phyloP scores from a whole-genome alignment of 2,113 vertebrate genomes.

The Rutilus rutilus region DNA sequence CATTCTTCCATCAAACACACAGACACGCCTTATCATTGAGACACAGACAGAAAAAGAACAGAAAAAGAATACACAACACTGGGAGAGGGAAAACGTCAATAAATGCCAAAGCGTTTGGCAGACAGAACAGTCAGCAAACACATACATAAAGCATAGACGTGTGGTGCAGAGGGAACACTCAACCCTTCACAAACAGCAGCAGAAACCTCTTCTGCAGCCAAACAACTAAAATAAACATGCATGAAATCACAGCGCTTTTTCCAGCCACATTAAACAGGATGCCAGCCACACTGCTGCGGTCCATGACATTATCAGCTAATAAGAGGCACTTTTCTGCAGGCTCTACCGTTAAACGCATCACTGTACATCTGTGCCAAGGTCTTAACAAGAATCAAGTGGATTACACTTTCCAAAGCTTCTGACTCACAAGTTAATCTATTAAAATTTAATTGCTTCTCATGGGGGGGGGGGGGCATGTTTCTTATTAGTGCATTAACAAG shows the following conservation, averaged over 20 bases:
- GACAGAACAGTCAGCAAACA: slow-evolving; percentile 31
- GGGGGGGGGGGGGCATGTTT: slow-evolving; percentile 26
- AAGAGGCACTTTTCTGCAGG: slow-evolving; percentile 27
- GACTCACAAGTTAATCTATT: slow-evolving; percentile 51
- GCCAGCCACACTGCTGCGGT: slow-evolving; percentile 21
- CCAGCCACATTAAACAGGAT: slow-evolving; percentile 38
- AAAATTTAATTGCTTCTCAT: slow-evolving; percentile 51
- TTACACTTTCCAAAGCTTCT: slow-evolving; percentile 42
- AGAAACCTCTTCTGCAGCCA: background rate
- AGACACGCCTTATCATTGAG: slow-evolving; percentile 44
- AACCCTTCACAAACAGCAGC: slow-evolving; percentile 6
- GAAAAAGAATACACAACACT: slow-evolving; percentile 47
- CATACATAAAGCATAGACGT: slow-evolving; percentile 19
- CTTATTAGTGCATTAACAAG: slow-evolving; percentile 16
- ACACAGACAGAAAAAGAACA: slow-evolving; percentile 56
- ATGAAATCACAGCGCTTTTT: slow-evolving; percentile 38
- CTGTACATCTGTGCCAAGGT: slow-evolving; percentile 15
- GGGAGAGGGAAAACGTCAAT: slow-evolving; percentile 53
- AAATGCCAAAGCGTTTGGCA: slow-evolving; percentile 42
- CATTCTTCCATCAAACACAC: slow-evolving; percentile 51
- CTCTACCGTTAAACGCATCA: slow-evolving; percentile 48
- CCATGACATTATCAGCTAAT: slow-evolving; percentile 27
- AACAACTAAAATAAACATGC: slow-evolving; percentile 23
- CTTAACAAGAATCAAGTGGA: slow-evolving; percentile 38
- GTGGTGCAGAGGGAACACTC: slow-evolving; percentile 12